Conservation (phyloP, 2,888 invertebrate genomes). For the Ommatoiulus sabulosus region DNA sequence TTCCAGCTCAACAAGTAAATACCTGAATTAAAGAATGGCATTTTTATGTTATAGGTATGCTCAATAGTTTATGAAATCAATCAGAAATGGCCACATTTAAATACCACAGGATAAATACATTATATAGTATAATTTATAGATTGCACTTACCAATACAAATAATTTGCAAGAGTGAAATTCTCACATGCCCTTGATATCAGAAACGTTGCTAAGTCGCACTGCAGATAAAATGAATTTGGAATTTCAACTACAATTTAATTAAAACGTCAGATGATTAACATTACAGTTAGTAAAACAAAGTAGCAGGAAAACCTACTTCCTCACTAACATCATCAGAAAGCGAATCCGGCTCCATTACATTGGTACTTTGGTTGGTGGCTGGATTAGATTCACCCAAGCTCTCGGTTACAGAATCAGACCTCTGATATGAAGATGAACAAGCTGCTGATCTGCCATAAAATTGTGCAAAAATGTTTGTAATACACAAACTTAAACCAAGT, state of each 20-base stretch:
- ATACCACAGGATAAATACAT: background rate
- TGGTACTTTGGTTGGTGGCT: background rate
- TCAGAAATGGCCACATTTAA: background rate
- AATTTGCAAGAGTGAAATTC: slow-evolving; percentile 92
- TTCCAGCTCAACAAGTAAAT: slow-evolving; percentile 92
- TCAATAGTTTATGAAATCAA: background rate
- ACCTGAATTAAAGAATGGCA: slow-evolving; percentile 67
- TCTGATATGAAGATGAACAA: slow-evolving; percentile 24
- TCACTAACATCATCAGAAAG: background rate
- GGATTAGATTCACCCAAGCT: background rate
- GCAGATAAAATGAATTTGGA: slow-evolving; percentile 52
- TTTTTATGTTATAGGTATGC: background rate
- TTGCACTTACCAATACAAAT: slow-evolving; percentile 85
- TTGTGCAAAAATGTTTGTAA: background rate
- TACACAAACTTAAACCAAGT: background rate
- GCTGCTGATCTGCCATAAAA: slow-evolving; percentile 16
- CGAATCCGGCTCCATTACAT: background rate
- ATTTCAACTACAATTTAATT: background rate
- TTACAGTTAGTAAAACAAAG: background rate
- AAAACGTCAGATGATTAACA: background rate
- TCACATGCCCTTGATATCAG: slow-evolving; percentile 88
- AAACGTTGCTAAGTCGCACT: slow-evolving; percentile 85
- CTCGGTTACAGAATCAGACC: background rate
- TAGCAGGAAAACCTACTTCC: background rate
- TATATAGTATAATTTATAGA: background rate